Percentiles rank a stretch among this genome's conserved stretches.
Conservation (phyloP, 2,113 vertebrate species). For the Eira barbara region DNA sequence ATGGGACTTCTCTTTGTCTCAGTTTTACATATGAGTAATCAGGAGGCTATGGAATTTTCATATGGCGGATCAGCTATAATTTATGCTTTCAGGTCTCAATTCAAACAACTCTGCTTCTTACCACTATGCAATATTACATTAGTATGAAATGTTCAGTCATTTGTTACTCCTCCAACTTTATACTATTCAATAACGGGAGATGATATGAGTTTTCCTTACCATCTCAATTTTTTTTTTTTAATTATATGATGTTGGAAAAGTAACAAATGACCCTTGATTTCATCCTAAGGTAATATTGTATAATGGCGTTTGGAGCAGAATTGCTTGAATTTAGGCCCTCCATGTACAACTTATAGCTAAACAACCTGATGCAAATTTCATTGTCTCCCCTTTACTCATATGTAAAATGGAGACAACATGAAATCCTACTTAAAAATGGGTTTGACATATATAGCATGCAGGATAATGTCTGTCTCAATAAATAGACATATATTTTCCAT, state of each 20-base stretch:
- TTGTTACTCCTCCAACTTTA: neutral
- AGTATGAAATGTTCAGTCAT: neutral
- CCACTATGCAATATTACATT: neutral
- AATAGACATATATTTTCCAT: neutral
- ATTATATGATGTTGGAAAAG: neutral
- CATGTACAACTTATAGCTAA: neutral
- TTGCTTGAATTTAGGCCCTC: neutral
- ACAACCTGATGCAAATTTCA: neutral
- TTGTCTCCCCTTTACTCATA: neutral
- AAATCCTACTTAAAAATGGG: neutral
- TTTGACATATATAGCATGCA: neutral
- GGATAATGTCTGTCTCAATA: neutral
- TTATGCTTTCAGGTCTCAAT: neutral
- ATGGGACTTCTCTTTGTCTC: neutral
- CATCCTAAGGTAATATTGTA: neutral
- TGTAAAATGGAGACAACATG: neutral
- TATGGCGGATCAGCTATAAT: neutral
- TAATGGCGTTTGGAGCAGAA: neutral
- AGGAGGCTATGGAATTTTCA: neutral
- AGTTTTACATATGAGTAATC: neutral
- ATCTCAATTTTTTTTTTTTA: neutral
- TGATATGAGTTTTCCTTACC: neutral
- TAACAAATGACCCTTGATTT: neutral
- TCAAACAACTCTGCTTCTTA: neutral
- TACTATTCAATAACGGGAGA: neutral